Base-by-base conservation (phyloP, 2,888 invertebrate species). In the Diploptera punctata region DNA sequence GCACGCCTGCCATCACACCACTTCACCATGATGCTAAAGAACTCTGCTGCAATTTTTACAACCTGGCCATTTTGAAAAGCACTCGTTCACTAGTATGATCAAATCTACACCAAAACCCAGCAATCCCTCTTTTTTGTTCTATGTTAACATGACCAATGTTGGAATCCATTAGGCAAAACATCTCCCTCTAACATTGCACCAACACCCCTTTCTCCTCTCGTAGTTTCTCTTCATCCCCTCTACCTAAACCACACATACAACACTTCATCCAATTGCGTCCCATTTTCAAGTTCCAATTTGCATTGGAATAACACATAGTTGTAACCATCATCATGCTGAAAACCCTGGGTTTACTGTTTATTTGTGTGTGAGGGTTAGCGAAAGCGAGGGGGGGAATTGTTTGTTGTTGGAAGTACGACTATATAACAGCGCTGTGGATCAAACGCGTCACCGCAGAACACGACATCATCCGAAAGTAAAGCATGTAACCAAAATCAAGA, bases 251-350 rank as follows among this genome's bases (percentile, higher is more conserved):
- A 3, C 26, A n/a, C 24, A 3, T 29, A 13, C 57, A 13, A 29
- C 57, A 57, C 57, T 57, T 57, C 57, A 57, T 57, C 26, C 57
- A 57, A 57, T 57, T 57, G 57, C 57, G 29, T 29, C 16, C 69
- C 69, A 60, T 69, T 69, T 57, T 69, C 44, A 60, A 69, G 69
- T 57, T 57, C 57, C 69, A 69, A 69, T 69, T 69, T 69, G 69
- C 69, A 69, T 69, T 57, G 69, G 69, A 69, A 69, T 69, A 69
- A 69, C 69, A 43, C 60, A 69, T 69, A 69, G 57, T 60, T 69
- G 60, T 44, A 57, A n/a, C 57, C 29, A 57, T 57, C 57, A 57
- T 57, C 57, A 29, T 29, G n/a, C 31, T 9, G n/a, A n/a, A 57
- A 29, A 9, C 57, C 21, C 47, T 3, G 57, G 29, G 29, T 57